phyloP scores from a whole-genome alignment of 2,888 invertebrate genomes.

The Chymomyza caudatula region DNA sequence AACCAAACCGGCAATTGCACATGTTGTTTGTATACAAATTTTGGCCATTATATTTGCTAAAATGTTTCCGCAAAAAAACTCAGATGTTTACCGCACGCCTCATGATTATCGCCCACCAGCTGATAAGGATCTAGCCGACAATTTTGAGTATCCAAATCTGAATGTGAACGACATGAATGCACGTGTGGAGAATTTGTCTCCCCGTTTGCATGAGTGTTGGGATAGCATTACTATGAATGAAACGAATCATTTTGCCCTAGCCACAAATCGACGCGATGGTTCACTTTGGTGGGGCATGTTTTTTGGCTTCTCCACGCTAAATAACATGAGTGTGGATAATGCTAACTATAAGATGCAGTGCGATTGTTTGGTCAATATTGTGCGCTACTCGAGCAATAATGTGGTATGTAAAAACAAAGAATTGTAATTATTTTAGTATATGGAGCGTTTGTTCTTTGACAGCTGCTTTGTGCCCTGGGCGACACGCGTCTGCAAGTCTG shows the following conservation, averaged over 20 bases:
- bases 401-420: slow-evolving; percentile 48
- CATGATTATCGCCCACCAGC: slow-evolving; percentile 74
- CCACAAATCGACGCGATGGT: slow-evolving; percentile 72
- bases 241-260: slow-evolving; percentile 59
- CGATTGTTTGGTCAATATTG: slow-evolving; percentile 65
- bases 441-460: neutral
- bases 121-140: slow-evolving; percentile 60
- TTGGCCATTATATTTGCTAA: slow-evolving; percentile 9
- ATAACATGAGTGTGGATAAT: slow-evolving; percentile 47
- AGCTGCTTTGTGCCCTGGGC: slow-evolving; percentile 69
- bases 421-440: neutral
- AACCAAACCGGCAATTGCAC: neutral
- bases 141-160: slow-evolving; percentile 76
- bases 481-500: slow-evolving; percentile 73
- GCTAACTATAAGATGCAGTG: slow-evolving; percentile 68
- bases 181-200: slow-evolving; percentile 64
- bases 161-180: slow-evolving; percentile 76
- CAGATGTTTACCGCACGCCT: slow-evolving; percentile 64
- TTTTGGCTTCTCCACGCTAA: slow-evolving; percentile 70
- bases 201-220: slow-evolving; percentile 72
- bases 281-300: slow-evolving; percentile 73
- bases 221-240: slow-evolving; percentile 71
- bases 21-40: neutral
- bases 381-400: slow-evolving; percentile 68
- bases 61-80: slow-evolving; percentile 72